These are phyloP conservation scores for Liodrosophila aerea DNA, from an alignment of 2,888 invertebrate species.

Conservation along the genomic window DNA sequence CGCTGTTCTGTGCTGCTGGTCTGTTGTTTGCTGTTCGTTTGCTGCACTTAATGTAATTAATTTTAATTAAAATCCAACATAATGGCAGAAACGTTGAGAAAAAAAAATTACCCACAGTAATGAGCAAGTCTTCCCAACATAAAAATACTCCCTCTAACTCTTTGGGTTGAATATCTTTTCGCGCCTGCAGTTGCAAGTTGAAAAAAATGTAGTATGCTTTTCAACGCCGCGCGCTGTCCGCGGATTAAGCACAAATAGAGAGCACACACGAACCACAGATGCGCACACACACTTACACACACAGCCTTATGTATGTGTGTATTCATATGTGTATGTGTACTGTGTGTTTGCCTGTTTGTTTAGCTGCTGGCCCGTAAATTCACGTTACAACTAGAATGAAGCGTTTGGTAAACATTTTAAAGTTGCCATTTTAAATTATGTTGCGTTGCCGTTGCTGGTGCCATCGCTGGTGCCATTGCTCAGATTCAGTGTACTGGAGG, in stretches of 20 bases:
- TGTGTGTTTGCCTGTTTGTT: constrained; percentile 52
- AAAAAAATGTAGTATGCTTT: constrained; percentile 55
- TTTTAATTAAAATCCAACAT: constrained; percentile 81
- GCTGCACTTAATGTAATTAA: constrained; percentile 82
- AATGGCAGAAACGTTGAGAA: constrained; percentile 51
- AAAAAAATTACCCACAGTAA: constrained; percentile 66
- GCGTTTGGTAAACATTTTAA: constrained; percentile 75
- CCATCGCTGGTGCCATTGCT: constrained; percentile 18
- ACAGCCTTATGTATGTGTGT: constrained; percentile 14
- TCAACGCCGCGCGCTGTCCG: constrained; percentile 51
- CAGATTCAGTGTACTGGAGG: constrained; percentile 3
- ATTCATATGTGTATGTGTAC: constrained; percentile 7
- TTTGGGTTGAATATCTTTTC: constrained; percentile 60
- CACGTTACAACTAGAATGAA: constrained; percentile 74
- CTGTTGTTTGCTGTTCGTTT: constrained; percentile 58
- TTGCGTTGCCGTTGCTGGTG: constrained; percentile 40
- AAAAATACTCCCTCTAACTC: constrained; percentile 24
- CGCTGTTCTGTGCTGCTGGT: constrained; percentile 19
- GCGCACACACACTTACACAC: constrained; percentile 11
- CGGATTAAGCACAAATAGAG: constrained; percentile 73
- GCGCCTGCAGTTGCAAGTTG: constrained; percentile 54
- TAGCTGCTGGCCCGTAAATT: constrained; percentile 75
- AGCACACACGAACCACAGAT: constrained; percentile 52
- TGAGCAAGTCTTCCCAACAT: constrained; percentile 62
- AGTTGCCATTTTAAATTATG: constrained; percentile 73